These are phyloP conservation scores for Onychorhynchus coronatus DNA, from an alignment of 2,113 vertebrate species.

Conservation along the genomic window DNA sequence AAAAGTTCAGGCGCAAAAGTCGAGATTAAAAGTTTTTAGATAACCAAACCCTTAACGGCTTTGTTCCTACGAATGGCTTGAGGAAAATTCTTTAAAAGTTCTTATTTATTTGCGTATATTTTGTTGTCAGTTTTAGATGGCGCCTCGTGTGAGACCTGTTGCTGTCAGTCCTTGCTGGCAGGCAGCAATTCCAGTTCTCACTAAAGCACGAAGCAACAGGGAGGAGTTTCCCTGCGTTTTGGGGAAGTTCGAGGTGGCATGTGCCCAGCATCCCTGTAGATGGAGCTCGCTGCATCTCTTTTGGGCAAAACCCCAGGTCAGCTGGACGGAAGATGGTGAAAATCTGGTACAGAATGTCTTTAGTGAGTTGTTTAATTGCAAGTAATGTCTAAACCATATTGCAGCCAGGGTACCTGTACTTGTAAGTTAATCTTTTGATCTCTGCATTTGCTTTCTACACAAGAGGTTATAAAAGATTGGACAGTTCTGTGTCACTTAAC, in stretches of 20 bases:
- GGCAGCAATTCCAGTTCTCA: neutral
- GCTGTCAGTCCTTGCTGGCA: neutral
- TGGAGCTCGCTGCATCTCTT: constrained; percentile 40
- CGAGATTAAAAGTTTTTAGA: neutral
- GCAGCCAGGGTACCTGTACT: neutral
- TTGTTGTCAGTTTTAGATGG: neutral
- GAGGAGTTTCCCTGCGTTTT: neutral
- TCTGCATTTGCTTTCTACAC: neutral
- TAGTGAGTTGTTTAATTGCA: neutral
- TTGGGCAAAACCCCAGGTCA: neutral
- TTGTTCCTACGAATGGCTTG: neutral
- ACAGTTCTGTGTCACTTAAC: neutral
- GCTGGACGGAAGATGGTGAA: neutral
- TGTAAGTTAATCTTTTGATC: constrained; percentile 4
- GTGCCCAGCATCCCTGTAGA: constrained; percentile 23
- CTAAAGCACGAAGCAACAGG: neutral
- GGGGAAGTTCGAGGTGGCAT: neutral
- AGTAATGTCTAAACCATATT: constrained; percentile 12
- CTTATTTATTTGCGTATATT: neutral
- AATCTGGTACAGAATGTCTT: neutral
- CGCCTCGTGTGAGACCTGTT: accelerated
- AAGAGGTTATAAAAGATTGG: neutral
- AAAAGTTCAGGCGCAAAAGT: neutral
- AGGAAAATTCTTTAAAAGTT: neutral
- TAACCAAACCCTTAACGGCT: neutral